Evolutionary conservation across 1,140 invertebrate genomes (phyloP), one percentile per base, ranked within the genome.

Genomic region (Potamilus streckersoni): DNA sequence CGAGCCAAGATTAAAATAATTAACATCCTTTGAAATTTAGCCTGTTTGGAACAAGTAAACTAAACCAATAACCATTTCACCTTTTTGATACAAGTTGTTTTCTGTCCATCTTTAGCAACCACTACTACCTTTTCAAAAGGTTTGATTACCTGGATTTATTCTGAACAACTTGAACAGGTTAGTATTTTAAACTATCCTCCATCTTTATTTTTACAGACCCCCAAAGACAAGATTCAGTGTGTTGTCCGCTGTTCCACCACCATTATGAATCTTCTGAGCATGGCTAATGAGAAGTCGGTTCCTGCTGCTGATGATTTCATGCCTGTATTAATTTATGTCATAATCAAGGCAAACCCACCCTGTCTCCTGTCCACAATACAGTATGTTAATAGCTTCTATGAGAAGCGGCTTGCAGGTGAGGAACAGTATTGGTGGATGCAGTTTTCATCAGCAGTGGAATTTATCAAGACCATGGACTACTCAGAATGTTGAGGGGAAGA

Each of bases 381-480:
- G 90, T 98, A 98, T 88, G 96, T 99, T 64, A 95, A 95, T 85
- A 96, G 95, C 84, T 97, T 98, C 88, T 97, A 96, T 84, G 94
- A 94, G 57, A 93, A 94, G 79, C 93, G 94, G 76, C 91, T 98
- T 19, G 92, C 93, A 79, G 97, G 98, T 58, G 96, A 98, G 90
- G 96, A 98, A 87, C 94, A 96, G 86, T 99, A 99, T 90, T 98
- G 97, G 94, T 99, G 98, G 98, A 98, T 96, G 61, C 97, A 99
- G 88, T 99, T 99, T 89, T 96, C 95, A 81, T 95, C 97, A 0
- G 96, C 97, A 15, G 95, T 99, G 57, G 96, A 98, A 90, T 98
- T 98, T 91, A 98, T 99, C 83, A 99, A 99, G 92, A 98, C 96
- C 64, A 97, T 99, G 96, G 95, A 96, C 89, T 96, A 95, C 66